phyloP scores from a whole-genome alignment of 64 coral and sea anemone genomes.

The Porites australiensis region DNA sequence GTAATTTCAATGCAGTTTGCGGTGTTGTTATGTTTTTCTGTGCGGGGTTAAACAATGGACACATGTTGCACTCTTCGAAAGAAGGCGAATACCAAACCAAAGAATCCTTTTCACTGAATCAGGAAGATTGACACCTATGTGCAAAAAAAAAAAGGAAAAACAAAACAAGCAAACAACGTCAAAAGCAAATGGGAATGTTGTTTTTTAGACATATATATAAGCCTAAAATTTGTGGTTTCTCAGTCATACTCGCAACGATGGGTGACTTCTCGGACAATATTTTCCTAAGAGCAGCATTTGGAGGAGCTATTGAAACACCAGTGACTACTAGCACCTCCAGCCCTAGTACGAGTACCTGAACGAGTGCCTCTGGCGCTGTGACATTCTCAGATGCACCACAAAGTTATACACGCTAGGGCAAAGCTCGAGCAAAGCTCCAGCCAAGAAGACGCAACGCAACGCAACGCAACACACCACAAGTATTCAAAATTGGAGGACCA shows the following conservation, averaged over 20 bases:
- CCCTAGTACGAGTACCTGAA: not conserved
- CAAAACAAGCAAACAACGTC: not conserved
- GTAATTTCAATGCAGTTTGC: not conserved
- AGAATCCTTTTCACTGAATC: constrained; percentile 8
- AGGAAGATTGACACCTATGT: constrained; percentile 11
- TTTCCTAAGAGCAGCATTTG: constrained; percentile 2
- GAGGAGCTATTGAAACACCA: constrained; percentile 15
- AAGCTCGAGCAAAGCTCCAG: constrained; percentile 9
- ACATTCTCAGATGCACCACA: not conserved
- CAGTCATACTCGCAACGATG: constrained; percentile 9
- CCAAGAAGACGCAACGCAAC: constrained; percentile 17
- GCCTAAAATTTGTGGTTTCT: constrained; percentile 8
- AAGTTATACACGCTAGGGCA: not conserved
- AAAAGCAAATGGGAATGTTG: not conserved
- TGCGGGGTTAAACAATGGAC: not conserved
- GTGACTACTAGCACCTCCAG: constrained; percentile 14
- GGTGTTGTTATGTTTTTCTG: not conserved
- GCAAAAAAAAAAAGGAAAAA: not conserved
- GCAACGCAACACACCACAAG: constrained; percentile 19
- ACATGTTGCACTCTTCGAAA: constrained; percentile 7
- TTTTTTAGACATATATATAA: constrained; percentile 1
- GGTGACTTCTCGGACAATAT: not conserved
- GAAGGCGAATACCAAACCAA: not conserved
- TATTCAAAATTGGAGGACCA: constrained; percentile 38
- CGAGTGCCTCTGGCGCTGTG: constrained; percentile 11